A percentile compares a stretch with the other conserved stretches of the same genome.
Conservation (phyloP, 2,113 vertebrate genomes). For the Pan paniscus region DNA sequence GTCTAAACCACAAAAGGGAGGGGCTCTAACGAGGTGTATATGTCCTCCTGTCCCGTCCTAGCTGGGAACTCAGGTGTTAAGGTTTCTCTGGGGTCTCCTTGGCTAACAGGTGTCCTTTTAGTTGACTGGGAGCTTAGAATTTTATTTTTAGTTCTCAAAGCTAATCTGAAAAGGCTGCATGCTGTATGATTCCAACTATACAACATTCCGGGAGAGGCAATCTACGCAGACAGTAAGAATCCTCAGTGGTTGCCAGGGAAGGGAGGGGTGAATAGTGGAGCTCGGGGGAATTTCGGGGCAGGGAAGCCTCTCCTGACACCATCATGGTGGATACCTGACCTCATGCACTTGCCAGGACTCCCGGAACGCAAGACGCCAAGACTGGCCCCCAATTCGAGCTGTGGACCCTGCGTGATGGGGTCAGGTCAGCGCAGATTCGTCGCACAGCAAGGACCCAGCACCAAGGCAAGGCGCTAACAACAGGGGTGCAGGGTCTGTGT, state of each 20-base stretch:
- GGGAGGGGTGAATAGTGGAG: background rate
- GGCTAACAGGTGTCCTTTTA: no score
- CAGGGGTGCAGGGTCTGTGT: background rate
- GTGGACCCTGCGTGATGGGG: background rate
- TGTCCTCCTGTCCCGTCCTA: no score
- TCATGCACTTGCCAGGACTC: background rate
- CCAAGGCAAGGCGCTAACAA: fast-evolving
- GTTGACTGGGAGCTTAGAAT: no score
- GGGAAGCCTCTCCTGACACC: background rate
- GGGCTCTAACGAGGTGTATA: no score
- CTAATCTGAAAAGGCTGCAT: background rate
- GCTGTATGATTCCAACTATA: background rate
- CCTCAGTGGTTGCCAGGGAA: background rate
- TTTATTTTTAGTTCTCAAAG: no score
- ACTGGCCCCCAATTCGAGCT: no score
- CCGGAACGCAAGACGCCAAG: background rate
- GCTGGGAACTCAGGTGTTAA: no score
- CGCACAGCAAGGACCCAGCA: background rate
- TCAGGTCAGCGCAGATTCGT: fast-evolving
- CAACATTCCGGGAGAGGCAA: background rate
- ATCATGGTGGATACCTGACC: background rate
- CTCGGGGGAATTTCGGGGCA: background rate
- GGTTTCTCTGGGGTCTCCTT: no score
- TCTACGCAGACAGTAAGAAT: background rate
- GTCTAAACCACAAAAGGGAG: no score